phyloP scores from a whole-genome alignment of 2,797 vertebrate species.

The Clarias pachynema region DNA sequence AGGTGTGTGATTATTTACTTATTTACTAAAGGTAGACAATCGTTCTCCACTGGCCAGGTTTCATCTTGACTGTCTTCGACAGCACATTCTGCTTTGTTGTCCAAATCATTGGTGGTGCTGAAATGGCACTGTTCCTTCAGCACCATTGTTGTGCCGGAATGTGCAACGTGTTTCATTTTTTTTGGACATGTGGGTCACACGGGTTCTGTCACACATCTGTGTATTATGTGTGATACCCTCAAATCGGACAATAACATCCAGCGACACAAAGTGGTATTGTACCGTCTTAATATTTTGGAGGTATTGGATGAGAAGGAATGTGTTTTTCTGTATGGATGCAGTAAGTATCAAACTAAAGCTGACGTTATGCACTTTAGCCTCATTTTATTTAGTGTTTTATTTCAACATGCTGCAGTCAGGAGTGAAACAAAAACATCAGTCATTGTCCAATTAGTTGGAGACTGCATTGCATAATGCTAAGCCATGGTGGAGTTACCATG shows the following conservation, averaged over 20 bases:
- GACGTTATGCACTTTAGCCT: not conserved
- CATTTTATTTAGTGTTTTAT: conserved; percentile 22
- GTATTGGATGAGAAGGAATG: not conserved
- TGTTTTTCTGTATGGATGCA: not conserved
- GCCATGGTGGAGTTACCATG: conserved; percentile 15
- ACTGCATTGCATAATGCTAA: conserved; percentile 45
- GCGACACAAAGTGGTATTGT: not conserved
- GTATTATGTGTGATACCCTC: not conserved
- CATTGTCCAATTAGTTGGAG: conserved; percentile 34
- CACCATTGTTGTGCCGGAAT: too few species aligned
- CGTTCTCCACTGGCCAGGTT: too few species aligned
- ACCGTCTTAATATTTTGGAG: not conserved
- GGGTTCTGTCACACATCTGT: too few species aligned
- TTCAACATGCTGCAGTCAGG: not conserved
- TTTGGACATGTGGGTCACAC: too few species aligned
- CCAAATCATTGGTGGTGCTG: too few species aligned
- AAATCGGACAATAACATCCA: not conserved
- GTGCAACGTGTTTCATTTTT: too few species aligned
- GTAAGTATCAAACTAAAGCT: not conserved
- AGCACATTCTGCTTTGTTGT: too few species aligned
- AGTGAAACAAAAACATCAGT: conserved; percentile 25
- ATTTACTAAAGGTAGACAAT: too few species aligned
- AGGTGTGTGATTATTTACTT: too few species aligned
- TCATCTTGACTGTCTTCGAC: too few species aligned
- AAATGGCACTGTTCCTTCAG: too few species aligned